phyloP scores from a whole-genome alignment of 2,113 vertebrate genomes.

The Halichoeres trimaculatus region DNA sequence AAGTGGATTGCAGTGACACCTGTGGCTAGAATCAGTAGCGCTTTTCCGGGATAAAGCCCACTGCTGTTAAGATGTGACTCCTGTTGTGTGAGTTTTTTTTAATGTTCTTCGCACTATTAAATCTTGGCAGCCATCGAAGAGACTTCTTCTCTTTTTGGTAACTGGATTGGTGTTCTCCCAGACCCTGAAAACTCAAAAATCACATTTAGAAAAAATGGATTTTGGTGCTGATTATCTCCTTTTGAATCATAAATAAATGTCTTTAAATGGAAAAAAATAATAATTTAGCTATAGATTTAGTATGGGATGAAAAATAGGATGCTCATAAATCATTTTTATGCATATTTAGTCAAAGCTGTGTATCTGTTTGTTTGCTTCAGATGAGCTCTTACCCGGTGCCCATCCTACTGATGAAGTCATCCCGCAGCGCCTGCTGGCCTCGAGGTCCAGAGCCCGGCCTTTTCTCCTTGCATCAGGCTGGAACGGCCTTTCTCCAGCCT shows the following conservation, averaged over 20 bases:
- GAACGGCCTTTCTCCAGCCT: constrained; percentile 87
- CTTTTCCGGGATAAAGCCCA: too few relatives aligned
- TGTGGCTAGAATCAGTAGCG: too few relatives aligned
- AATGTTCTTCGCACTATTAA: too few relatives aligned
- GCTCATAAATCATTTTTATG: not conserved
- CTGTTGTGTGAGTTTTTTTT: too few relatives aligned
- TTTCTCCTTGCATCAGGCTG: constrained; percentile 93
- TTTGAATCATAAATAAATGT: not conserved
- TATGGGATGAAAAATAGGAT: not conserved
- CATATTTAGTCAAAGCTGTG: not conserved
- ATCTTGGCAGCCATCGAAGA: too few relatives aligned
- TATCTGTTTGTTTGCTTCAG: constrained; percentile 31
- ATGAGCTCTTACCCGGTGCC: constrained; percentile 88
- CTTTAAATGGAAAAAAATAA: not conserved
- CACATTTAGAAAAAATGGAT: too few relatives aligned
- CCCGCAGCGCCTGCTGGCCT: constrained; percentile 91
- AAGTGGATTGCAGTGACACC: too few relatives aligned
- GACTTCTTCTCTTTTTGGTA: too few relatives aligned
- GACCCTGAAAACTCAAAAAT: too few relatives aligned
- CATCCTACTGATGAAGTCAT: constrained; percentile 93
- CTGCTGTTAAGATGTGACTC: too few relatives aligned
- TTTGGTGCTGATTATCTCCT: too few relatives aligned
- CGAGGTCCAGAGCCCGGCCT: constrained; percentile 88
- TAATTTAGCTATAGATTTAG: not conserved
- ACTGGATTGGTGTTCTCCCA: too few relatives aligned